phyloP scores from a whole-genome alignment of 2,888 invertebrate genomes.

The Junonia oenone region DNA sequence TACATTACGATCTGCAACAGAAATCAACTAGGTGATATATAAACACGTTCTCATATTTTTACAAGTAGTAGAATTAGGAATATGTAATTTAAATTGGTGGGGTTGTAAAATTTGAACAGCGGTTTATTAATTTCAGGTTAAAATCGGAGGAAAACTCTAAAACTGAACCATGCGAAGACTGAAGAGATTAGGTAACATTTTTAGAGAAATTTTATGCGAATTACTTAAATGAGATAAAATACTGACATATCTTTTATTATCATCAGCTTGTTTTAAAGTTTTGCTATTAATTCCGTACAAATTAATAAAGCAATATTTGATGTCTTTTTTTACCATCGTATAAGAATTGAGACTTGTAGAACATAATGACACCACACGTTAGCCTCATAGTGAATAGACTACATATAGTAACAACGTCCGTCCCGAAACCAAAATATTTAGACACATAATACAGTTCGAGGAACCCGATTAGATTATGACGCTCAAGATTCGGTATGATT shows the following conservation, averaged over 20 bases:
- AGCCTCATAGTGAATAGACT: not conserved
- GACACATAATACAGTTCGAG: not conserved
- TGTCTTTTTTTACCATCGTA: not conserved
- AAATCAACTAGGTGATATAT: not conserved
- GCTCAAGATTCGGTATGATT: not conserved
- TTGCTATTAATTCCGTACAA: not conserved
- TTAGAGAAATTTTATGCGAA: slow-evolving; percentile 17
- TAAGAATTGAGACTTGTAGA: not conserved
- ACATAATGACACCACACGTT: not conserved
- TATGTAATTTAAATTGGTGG: slow-evolving; percentile 21
- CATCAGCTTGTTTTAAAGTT: not conserved
- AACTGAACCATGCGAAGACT: slow-evolving; percentile 51
- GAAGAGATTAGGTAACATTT: slow-evolving; percentile 46
- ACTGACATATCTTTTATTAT: not conserved
- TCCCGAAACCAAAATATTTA: not conserved
- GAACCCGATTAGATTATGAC: not conserved
- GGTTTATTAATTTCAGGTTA: slow-evolving; percentile 68
- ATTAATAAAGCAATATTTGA: not conserved
- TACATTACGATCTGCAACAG: not conserved
- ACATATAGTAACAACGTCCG: not conserved
- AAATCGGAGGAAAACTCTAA: slow-evolving; percentile 53
- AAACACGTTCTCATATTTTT: not conserved
- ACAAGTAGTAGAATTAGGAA: not conserved
- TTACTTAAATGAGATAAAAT: slow-evolving; percentile 5
- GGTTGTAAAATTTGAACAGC: slow-evolving; percentile 44